Percentiles rank a stretch among this genome's conserved stretches.
These are phyloP conservation scores for Phaonia tiefii DNA, from an alignment of 2,888 invertebrate species.

Conservation along the genomic window DNA sequence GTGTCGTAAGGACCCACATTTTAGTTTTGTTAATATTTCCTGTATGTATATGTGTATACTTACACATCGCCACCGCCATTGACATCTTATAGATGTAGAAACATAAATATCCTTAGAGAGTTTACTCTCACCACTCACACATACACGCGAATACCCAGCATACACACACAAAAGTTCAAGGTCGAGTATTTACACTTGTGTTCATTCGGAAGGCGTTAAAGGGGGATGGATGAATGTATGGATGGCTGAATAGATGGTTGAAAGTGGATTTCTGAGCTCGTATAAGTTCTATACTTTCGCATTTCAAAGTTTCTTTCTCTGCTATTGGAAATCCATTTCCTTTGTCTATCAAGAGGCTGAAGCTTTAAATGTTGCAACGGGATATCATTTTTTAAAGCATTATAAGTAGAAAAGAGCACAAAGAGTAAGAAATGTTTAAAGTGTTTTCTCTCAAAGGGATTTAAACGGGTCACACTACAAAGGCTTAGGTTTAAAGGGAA, in stretches of 20 bases:
- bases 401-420: neutral
- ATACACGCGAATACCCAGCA: neutral
- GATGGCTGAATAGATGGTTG: neutral
- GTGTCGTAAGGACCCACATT: neutral
- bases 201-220: conserved; percentile 9
- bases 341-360: neutral
- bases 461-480: too few relatives aligned
- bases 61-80: too few relatives aligned
- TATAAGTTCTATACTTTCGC: too few relatives aligned
- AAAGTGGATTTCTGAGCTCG: too few relatives aligned
- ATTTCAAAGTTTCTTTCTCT: neutral
- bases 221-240: neutral
- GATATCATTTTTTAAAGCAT: neutral
- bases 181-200: conserved; percentile 14
- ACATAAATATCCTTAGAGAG: conserved; percentile 29
- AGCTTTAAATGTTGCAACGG: neutral
- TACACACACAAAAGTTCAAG: conserved; percentile 24
- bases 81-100: neutral
- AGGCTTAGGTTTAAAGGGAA: too few relatives aligned
- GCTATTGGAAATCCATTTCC: neutral
- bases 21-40: too few relatives aligned
- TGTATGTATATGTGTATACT: too few relatives aligned
- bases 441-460: neutral
- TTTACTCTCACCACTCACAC: neutral
- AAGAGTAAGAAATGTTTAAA: conserved; percentile 8